Conservation (phyloP, 2,888 invertebrate species). For the Myopa tessellatipennis region DNA sequence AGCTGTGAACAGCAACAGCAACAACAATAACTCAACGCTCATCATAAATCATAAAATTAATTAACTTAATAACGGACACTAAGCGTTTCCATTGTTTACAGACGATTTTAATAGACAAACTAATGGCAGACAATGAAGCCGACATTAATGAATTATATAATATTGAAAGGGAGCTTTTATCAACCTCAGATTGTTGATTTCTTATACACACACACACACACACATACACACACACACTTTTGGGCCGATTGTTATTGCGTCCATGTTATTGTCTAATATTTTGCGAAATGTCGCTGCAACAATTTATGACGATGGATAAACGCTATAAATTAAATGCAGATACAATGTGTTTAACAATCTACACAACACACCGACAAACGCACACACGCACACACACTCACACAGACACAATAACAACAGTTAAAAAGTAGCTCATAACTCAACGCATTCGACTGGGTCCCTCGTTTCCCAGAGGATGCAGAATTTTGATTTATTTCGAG, state of each 20-base stretch:
- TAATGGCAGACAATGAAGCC: constrained; percentile 23
- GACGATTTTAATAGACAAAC: constrained; percentile 33
- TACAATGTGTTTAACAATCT: constrained; percentile 48
- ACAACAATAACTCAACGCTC: too few species aligned
- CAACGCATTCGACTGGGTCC: constrained; percentile 9
- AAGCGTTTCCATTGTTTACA: constrained; percentile 28
- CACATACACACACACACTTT: constrained; percentile 24
- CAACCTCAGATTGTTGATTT: not conserved
- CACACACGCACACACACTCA: constrained; percentile 33
- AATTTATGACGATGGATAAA: constrained; percentile 53
- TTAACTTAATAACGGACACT: constrained; percentile 50
- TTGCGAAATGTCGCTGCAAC: constrained; percentile 50
- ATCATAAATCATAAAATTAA: constrained; percentile 51
- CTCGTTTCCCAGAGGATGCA: constrained; percentile 16
- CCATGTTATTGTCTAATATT: constrained; percentile 37
- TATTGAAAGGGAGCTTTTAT: constrained; percentile 6
- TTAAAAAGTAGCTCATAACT: constrained; percentile 33
- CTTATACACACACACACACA: constrained; percentile 13
- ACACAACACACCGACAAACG: constrained; percentile 26
- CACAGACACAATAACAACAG: not conserved
- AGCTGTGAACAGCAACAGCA: too few species aligned
- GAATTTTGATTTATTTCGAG: constrained; percentile 55
- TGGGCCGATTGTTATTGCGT: constrained; percentile 22
- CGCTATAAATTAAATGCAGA: constrained; percentile 48
- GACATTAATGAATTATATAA: constrained; percentile 20